Percentiles rank a stretch among this genome's conserved stretches.
Conservation (phyloP, 2,888 invertebrate genomes). For the Lasius fuliginosus region DNA sequence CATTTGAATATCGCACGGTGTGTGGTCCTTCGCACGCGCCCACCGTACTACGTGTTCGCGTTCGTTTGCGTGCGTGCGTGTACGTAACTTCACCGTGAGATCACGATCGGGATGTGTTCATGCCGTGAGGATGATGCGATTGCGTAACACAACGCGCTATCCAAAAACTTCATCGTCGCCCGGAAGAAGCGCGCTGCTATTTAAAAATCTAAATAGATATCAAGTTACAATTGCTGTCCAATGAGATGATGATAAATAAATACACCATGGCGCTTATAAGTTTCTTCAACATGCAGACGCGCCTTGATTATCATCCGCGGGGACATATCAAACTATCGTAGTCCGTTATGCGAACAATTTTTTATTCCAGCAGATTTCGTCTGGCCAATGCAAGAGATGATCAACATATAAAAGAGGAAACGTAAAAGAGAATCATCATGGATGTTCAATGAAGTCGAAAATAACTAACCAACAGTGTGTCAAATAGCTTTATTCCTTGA, state of each 20-base stretch:
- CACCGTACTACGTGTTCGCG: constrained; percentile 47
- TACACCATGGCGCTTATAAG: constrained; percentile 5
- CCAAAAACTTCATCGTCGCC: constrained; percentile 32
- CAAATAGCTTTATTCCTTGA: not conserved
- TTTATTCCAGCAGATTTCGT: constrained; percentile 16
- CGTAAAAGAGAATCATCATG: not conserved
- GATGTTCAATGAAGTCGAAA: not conserved
- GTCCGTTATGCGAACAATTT: not conserved
- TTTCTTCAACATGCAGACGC: not conserved
- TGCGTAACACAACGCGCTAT: constrained; percentile 49
- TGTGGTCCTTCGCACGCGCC: constrained; percentile 78
- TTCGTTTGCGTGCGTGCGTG: not conserved
- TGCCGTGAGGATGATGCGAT: constrained; percentile 20
- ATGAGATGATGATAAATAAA: constrained; percentile 44
- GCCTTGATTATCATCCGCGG: constrained; percentile 3
- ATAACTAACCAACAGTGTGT: not conserved
- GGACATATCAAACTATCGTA: not conserved
- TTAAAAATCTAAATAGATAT: constrained; percentile 51
- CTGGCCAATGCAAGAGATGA: not conserved
- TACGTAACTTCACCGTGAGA: constrained; percentile 35
- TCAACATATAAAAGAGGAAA: constrained; percentile 12
- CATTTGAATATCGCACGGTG: constrained; percentile 81
- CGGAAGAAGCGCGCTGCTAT: constrained; percentile 13
- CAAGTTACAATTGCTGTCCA: constrained; percentile 45
- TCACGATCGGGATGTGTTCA: constrained; percentile 1